A percentile compares a stretch with the other conserved stretches of the same genome.
Conservation (phyloP, 2,797 vertebrate species). For the Helarctos malayanus region DNA sequence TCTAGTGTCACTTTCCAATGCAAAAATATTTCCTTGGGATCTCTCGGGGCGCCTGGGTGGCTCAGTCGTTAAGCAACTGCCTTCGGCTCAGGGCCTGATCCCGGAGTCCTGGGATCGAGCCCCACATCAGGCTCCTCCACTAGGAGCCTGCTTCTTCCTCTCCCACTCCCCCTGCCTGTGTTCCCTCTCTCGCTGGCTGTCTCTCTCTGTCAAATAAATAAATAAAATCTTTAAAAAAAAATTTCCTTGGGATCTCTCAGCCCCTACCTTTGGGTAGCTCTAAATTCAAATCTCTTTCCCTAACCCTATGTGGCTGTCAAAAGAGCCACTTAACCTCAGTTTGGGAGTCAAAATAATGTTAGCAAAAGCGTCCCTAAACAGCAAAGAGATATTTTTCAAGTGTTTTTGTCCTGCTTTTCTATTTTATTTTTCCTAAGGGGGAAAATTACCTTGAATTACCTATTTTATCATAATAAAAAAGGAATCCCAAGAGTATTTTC, state of each 20-base stretch:
- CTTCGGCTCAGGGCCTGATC: no score
- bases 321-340: background rate
- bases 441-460: background rate
- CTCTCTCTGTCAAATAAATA: no score
- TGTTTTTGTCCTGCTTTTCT: background rate
- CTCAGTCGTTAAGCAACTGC: no score
- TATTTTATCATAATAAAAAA: background rate
- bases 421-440: background rate
- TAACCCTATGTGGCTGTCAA: background rate
- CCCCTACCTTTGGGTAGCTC: rapidly evolving
- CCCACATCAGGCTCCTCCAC: no score
- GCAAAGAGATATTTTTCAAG: background rate
- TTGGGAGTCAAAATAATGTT: background rate
- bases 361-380: background rate
- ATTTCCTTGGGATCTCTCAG: background rate
- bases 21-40: background rate
- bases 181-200: no score
- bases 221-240: background rate
- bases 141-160: no score
- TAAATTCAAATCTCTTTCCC: background rate
- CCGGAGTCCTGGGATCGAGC: no score
- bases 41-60: no score
- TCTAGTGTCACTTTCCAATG: background rate
- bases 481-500: background rate
- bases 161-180: no score